Evolutionary conservation across 1,140 invertebrate species (phyloP), one percentile per base, ranked within the genome.

Genomic region (Leptopilina boulardi): DNA sequence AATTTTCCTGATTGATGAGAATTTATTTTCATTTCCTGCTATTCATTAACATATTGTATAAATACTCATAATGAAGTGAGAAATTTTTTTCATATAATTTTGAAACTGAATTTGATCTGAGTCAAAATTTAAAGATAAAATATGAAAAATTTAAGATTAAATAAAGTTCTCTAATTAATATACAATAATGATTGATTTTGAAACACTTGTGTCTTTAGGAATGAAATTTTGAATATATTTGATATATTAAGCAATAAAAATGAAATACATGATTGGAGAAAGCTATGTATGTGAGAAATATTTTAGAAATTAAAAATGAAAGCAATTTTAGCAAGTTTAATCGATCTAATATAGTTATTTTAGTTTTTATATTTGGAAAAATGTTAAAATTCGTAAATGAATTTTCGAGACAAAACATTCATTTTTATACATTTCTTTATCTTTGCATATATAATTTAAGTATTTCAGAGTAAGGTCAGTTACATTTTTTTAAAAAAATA

Each of bases 261-360:
- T 66, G 59, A 30, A 66, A 66, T 66, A 66, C 21, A 66, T 30
- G 23, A 66, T 66, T 30, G 15, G 59, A 66, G 59, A 66, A 66
- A 66, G 59, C n/a, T 23, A 11, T 15, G 26, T n/a, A 30, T 66
- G 11, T 66, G 59, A 18, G 47, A 30, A 66, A 66, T 11, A 30
- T 30, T 66, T 66, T 66, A 30, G 59, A 30, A 66, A 30, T n/a
- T 66, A n/a, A 66, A 66, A 66, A n/a, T 30, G 26, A 30, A n/a
- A 26, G 26, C 13, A 30, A 34, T 66, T 19, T 66, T 66, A 8
- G 21, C 23, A 66, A 15, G 2, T n/a, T 66, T 30, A 30, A n/a
- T 5, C 6, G 47, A 51, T 51, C 47, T 51, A n/a, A 51, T 51
- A 18, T 38, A 9, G 5, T 38, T 9, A 9, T 38, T 30, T 30